These are phyloP conservation scores for Pseudococcus longispinus DNA, from an alignment of 2,888 invertebrate species.

Conservation along the genomic window DNA sequence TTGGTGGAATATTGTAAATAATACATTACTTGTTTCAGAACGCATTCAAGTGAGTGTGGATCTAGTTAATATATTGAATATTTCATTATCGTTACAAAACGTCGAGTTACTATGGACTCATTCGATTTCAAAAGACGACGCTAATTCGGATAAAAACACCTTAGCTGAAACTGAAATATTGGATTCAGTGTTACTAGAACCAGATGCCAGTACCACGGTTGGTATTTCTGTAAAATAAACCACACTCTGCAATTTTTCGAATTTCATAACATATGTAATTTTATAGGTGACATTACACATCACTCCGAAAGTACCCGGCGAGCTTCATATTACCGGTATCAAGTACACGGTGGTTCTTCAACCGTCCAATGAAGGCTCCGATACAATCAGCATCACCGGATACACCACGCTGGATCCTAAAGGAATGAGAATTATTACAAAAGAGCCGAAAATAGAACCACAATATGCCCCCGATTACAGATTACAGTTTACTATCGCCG, in stretches of 20 bases:
- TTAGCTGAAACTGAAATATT: constrained; percentile 63
- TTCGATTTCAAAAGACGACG: constrained; percentile 62
- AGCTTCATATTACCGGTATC: constrained; percentile 55
- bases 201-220: constrained; percentile 68
- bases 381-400: constrained; percentile 58
- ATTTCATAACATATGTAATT: constrained; percentile 43
- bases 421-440: constrained; percentile 50
- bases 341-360: constrained; percentile 50
- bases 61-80: constrained; percentile 78
- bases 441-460: constrained; percentile 50
- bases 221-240: constrained; percentile 14
- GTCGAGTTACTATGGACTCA: constrained; percentile 77
- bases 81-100: constrained; percentile 74
- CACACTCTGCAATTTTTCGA: not conserved
- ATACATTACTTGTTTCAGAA: constrained; percentile 41
- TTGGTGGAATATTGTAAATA: not conserved
- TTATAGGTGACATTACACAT: constrained; percentile 72
- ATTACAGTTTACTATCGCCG: constrained; percentile 77
- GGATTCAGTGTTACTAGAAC: constrained; percentile 66
- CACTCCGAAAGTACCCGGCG: constrained; percentile 61
- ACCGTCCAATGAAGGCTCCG: constrained; percentile 51
- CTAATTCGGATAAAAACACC: constrained; percentile 62
- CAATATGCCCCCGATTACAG: constrained; percentile 67
- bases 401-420: constrained; percentile 58
- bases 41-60: constrained; percentile 61